These are phyloP conservation scores for Galaxea fascicularis DNA, from an alignment of 92 coral and sea anemone genomes.

Conservation along the genomic window DNA sequence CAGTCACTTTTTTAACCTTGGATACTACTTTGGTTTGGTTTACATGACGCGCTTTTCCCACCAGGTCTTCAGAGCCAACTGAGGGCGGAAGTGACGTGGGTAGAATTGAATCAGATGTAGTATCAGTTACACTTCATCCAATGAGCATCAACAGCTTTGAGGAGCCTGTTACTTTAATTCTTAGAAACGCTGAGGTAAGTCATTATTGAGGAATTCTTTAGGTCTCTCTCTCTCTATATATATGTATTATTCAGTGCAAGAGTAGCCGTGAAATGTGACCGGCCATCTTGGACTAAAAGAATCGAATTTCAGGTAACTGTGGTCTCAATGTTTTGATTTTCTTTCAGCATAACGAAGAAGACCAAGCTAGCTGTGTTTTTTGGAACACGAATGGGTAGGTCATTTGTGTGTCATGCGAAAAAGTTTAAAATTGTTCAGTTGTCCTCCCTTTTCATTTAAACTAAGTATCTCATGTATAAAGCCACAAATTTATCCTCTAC, in stretches of 20 bases:
- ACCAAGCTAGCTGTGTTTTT: conserved; percentile 54
- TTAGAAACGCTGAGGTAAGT: conserved; percentile 67
- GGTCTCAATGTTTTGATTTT: not conserved
- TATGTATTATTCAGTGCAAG: not conserved
- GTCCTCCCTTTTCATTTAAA: too few species aligned
- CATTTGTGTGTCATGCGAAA: not conserved
- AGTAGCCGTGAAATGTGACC: not conserved
- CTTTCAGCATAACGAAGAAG: conserved; percentile 15
- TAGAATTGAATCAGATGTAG: conserved; percentile 72
- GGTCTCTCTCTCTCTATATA: too few species aligned
- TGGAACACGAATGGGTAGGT: conserved; percentile 62
- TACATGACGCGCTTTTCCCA: not conserved
- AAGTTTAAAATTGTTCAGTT: not conserved
- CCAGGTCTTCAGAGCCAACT: conserved; percentile 13
- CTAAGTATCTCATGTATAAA: too few species aligned
- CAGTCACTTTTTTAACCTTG: too few species aligned
- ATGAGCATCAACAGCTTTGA: conserved; percentile 68
- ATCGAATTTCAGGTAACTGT: not conserved
- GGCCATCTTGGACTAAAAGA: not conserved
- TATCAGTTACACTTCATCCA: conserved; percentile 85
- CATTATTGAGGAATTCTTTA: too few species aligned
- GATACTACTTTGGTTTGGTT: not conserved
- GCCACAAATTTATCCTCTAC: too few species aligned
- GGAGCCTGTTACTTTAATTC: conserved; percentile 72
- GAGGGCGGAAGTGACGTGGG: conserved; percentile 6